Base-by-base conservation (phyloP, 2,797 vertebrate genomes). In the Anguilla marmorata region DNA sequence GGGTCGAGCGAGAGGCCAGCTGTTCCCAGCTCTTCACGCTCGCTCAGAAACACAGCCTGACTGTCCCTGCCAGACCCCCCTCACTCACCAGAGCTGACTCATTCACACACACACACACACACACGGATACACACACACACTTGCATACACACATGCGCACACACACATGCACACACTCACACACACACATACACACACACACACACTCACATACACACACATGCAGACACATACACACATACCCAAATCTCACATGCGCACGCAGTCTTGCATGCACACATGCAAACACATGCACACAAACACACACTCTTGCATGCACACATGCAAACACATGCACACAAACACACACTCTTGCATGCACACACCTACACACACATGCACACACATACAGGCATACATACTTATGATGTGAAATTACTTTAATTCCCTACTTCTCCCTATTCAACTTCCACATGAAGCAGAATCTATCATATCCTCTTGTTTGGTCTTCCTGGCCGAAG, bases 21-120 rank as follows among this genome's bases (percentile, higher is more conserved):
- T 90, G 74, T 88, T 87, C 82, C 79, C 33, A 76, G 12, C 86
- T 56, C 84, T 88, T 58, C 85, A 87, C 50, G 66, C 89, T 90
- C 86, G 5, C 84, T 60, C 84, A 33, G 69, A 72, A 56, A 50
- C 79, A 69, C 27, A 33, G n/a, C 2, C 66, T 16, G n/a, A 86
- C 2, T 11, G n/a, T 30, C 50, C 9, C 50, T 56, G 83, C 48
- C 54, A 56, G 33, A 41, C 12, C 30, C 24, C 85, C 58, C 58
- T 21, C 83, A 84, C 27, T 52, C 83, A 84, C 24, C n/a, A 56
- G 83, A 27, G 41, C 85, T 45, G 37, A 86, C 33, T 41, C 30
- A 63, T n/a, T 11, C 85, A 85, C 56, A 66, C 54, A 66, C 85
- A 66, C 85, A 85, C 52, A 33, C 84, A 85, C 56, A 66, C 54